Evolutionary conservation across 2,113 vertebrate genomes (phyloP), one percentile per base, ranked within the genome.

Genomic region (Malurus elegans): DNA sequence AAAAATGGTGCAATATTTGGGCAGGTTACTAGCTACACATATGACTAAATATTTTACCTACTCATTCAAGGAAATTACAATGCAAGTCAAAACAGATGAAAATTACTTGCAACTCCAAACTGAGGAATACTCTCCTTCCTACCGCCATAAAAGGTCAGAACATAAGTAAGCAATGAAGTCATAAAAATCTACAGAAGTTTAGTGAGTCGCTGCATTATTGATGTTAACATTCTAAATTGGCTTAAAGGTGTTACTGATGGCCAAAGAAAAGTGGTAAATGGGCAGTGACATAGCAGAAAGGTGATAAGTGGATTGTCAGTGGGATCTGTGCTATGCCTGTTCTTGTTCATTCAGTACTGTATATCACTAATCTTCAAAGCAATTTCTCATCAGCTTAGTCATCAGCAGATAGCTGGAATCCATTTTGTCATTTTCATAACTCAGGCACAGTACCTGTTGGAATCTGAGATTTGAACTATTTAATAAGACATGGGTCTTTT

Each of bases 181-280:
- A 88, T 62, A 78, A 72, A 91, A 78, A 73, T 91, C 20, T 62
- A 67, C 51, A 80, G 57, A 88, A 93, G 11, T 74, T 76, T 86
- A 94, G 34, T 91, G 79, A 96, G 78, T 78, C 42, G 85, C 50
- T 94, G 53, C 18, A 64, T 60, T 89, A 95, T 79, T 93, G 66
- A 91, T 67, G 64, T n/a, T 91, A 96, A 61, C 69, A 92, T 97
- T 96, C 83, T 90, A 96, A 97, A 97, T 92, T 97, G 69, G 50
- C 81, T 93, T 94, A 95, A 83, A 88, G 73, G 72, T 79, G 69
- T 65, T 92, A 51, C 48, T 88, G 87, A 66, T 57, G 45, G 79
- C n/a, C 78, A 80, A 32, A 92, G 17, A n/a, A 91, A 91, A 88
- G 54, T 69, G 56, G 71, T 75, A 95, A 96, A 94, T 57, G n/a